A percentile compares a stretch with the other conserved stretches of the same genome.
These are phyloP conservation scores for Atherinomorus stipes DNA, from an alignment of 2,113 vertebrate species.

Conservation along the genomic window DNA sequence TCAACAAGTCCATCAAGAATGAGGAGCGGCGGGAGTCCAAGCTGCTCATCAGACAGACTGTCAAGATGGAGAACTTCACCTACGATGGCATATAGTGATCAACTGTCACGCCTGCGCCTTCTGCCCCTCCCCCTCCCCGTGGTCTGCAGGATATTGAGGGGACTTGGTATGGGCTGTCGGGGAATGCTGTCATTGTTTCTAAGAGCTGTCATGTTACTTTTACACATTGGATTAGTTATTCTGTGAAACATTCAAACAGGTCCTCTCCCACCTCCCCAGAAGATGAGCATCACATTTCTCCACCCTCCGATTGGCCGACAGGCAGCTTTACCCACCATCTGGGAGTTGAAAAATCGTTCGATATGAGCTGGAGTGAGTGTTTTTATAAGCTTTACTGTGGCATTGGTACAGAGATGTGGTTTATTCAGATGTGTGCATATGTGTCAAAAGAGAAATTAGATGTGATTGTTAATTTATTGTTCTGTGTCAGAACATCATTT, in stretches of 20 bases:
- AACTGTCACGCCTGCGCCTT: conserved; percentile 75
- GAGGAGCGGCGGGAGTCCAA: conserved; percentile 98
- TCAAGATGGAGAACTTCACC: conserved; percentile 87
- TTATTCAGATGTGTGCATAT: conserved; percentile 50
- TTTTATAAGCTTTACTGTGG: conserved; percentile 70
- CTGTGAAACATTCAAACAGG: conserved; percentile 49
- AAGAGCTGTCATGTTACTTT: conserved; percentile 46
- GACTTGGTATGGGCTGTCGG: conserved; percentile 52
- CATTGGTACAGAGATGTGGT: conserved; percentile 43
- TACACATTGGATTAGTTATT: conserved; percentile 45
- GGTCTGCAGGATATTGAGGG: conserved; percentile 65
- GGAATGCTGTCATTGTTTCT: conserved; percentile 52
- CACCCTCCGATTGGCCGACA: conserved; percentile 54
- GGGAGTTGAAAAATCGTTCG: conserved; percentile 29
- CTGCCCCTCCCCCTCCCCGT: conserved; percentile 45
- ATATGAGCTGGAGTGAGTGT: conserved; percentile 61
- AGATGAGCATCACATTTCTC: conserved; percentile 40
- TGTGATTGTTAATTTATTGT: conserved; percentile 78
- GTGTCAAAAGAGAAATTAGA: conserved; percentile 71
- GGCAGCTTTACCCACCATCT: conserved; percentile 80
- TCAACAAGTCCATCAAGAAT: conserved; percentile 99
- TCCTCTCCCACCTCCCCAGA: conserved; percentile 19
- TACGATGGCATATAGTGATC: conserved; percentile 85
- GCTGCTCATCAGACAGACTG: conserved; percentile 87
- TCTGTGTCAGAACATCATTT: conserved; percentile 87